These are phyloP conservation scores for Catharus fuscescens DNA, from an alignment of 2,113 vertebrate species.

Conservation along the genomic window DNA sequence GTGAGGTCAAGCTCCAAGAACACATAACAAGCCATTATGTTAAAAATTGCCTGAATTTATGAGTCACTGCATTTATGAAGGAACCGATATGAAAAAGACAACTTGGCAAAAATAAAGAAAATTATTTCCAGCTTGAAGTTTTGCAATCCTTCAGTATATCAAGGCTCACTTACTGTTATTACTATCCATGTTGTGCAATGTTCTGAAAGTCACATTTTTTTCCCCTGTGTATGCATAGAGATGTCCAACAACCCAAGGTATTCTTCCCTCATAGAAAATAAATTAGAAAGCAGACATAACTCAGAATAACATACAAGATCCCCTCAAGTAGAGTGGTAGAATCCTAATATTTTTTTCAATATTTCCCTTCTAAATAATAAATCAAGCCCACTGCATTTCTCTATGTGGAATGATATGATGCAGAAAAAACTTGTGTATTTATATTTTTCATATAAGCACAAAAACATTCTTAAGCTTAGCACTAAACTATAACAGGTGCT, in stretches of 20 bases:
- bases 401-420: not conserved
- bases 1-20: constrained; percentile 60
- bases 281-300: constrained; percentile 49
- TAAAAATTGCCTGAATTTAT: constrained; percentile 65
- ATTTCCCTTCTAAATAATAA: constrained; percentile 68
- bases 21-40: constrained; percentile 64
- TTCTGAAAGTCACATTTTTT: constrained; percentile 44
- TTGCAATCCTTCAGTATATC: constrained; percentile 49
- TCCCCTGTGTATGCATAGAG: constrained; percentile 59
- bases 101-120: constrained; percentile 57
- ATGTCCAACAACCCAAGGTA: constrained; percentile 62
- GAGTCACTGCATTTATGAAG: constrained; percentile 65
- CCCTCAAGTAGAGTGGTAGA: constrained; percentile 58
- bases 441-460: constrained; percentile 28
- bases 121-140: constrained; percentile 44
- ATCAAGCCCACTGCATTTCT: constrained; percentile 37
- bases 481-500: constrained; percentile 3
- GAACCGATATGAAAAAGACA: constrained; percentile 62
- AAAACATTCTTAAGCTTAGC: not conserved
- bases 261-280: constrained; percentile 59
- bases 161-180: constrained; percentile 67
- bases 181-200: constrained; percentile 60
- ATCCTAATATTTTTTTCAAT: constrained; percentile 59
- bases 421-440: constrained; percentile 1
- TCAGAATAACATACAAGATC: constrained; percentile 43